Evolutionary conservation across 2,888 invertebrate species (phyloP), one percentile per base, ranked within the genome.

Genomic region (Meganola albula): DNA sequence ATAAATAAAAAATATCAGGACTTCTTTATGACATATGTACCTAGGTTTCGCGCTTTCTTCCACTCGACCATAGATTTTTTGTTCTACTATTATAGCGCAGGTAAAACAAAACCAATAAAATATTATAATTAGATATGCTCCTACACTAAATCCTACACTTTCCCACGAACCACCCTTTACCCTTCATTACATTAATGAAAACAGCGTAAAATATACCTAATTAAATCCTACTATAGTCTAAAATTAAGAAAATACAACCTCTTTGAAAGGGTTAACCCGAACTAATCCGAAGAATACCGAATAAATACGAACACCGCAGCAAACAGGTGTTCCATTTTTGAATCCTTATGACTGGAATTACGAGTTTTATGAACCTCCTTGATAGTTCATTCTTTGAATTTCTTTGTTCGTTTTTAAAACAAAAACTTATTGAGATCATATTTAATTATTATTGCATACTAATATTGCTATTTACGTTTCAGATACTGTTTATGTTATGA

Each of bases 291-390:
- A 59, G 54, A 56, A 52, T 29, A 40, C 58, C 68, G 68, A 68
- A 44, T 37, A 37, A n/a, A 23, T 27, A 54, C 61, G 64, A 66
- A 44, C 74, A 73, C 70, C 49, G 62, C 61, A 66, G 73, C 65
- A 59, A 74, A 78, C 79, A 80, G 79, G 80, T 77, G 78, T 68
- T 63, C 58, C 63, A 69, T 52, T 54, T 43, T 24, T 67, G 72
- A 70, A 72, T 75, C 75, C 73, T 76, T 65, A 63, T 63, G 61
- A 63, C 75, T 77, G 78, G 77, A 75, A 73, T 70, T 58, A 59
- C 40, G 10, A 16, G 47, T 44, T 1, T 14, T 2, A 43, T 1
- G 0, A n/a, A n/a, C n/a, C 0, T 20, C 58, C 29, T 73, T 76
- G 72, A 63, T 77, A 66, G n/a, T n/a, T n/a, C n/a, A n/a, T n/a